These are phyloP conservation scores for Zoroaster sp. DNA, from an alignment of 53 echinoderm and acorn worm species.

Conservation along the genomic window DNA sequence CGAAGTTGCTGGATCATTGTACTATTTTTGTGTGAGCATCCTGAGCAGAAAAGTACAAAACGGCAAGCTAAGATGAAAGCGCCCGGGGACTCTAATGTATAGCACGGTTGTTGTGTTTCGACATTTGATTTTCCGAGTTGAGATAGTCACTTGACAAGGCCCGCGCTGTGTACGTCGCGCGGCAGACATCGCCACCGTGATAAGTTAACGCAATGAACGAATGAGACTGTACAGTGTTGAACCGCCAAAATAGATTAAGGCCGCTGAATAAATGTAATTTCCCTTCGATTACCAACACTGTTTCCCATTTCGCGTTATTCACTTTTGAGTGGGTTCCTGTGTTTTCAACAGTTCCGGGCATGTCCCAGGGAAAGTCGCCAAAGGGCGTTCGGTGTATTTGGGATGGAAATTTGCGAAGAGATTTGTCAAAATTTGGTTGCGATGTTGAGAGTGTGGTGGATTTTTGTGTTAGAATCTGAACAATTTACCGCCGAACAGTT, in stretches of 20 bases:
- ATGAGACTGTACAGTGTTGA: neutral
- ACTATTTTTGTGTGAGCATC: neutral
- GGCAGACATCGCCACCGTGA: neutral
- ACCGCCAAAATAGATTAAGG: constrained; percentile 47
- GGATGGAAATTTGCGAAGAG: constrained; percentile 9
- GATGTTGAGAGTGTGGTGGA: neutral
- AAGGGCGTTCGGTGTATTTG: neutral
- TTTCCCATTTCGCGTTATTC: constrained; percentile 36
- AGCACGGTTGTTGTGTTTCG: constrained; percentile 33
- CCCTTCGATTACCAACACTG: constrained; percentile 30
- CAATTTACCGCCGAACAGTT: neutral
- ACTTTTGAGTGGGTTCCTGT: constrained; percentile 1
- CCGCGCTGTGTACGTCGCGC: neutral
- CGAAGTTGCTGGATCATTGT: neutral
- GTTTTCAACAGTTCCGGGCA: neutral
- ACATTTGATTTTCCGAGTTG: constrained; percentile 24
- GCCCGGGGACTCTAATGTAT: constrained; percentile 4
- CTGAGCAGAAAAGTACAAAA: constrained; percentile 1
- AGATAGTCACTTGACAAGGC: neutral
- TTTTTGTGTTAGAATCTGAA: neutral
- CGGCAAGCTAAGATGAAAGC: neutral
- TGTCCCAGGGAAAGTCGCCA: neutral
- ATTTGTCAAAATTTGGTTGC: neutral
- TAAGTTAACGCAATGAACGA: constrained; percentile 10
- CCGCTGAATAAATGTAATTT: constrained; percentile 43